phyloP scores from a whole-genome alignment of 2,797 vertebrate genomes.

The Muscicapa comitata region DNA sequence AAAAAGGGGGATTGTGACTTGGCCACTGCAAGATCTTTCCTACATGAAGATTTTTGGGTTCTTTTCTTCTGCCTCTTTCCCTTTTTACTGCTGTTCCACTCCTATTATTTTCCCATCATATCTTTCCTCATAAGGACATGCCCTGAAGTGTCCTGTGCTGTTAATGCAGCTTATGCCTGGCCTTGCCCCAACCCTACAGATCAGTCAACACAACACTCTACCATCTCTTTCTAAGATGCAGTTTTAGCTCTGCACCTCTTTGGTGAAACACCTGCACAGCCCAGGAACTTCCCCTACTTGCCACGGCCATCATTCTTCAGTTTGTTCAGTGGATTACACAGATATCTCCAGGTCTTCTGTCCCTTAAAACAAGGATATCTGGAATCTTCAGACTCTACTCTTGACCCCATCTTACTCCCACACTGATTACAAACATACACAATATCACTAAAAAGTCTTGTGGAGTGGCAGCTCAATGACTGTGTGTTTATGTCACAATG shows the following conservation, averaged over 20 bases:
- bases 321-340: neutral
- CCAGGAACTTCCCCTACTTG: neutral
- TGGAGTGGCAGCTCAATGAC: fast-evolving
- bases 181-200: neutral
- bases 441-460: neutral
- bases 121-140: neutral
- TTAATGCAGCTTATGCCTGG: fast-evolving
- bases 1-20: neutral
- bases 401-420: neutral
- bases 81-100: neutral
- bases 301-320: neutral
- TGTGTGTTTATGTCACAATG: fast-evolving
- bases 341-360: neutral
- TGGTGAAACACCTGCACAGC: neutral
- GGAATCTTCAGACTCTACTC: neutral
- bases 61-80: neutral
- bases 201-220: neutral
- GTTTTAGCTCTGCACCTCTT: neutral
- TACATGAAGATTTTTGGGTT: fast-evolving
- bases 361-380: neutral
- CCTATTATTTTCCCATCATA: neutral
- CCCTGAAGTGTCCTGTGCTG: neutral
- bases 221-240: neutral
- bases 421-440: neutral
- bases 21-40: neutral